Base-by-base conservation (phyloP, 1,140 invertebrate genomes). In the Parapsyche elsis region DNA sequence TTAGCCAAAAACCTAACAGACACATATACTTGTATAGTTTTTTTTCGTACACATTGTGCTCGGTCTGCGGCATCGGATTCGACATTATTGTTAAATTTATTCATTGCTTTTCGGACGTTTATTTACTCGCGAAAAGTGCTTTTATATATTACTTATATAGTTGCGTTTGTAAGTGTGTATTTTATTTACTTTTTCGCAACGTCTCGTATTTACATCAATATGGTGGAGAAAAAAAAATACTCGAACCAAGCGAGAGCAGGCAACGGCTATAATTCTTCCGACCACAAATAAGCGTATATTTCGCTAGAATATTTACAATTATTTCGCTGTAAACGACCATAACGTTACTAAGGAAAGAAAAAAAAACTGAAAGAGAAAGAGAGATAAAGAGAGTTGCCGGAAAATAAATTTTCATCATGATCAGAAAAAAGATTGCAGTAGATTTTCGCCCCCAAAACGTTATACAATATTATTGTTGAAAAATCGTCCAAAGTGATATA, bases 61-160 rank as follows among this genome's bases (percentile, higher is more conserved):
- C 19, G 26, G 12, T 67, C 59, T 45, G 59, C 57, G 57, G 45
- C 59, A 77, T 64, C 59, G 30, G 26, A 53, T 49, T 77, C 46
- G 75, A 77, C 75, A 77, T 77, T 77, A 77, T 77, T 73, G 70
- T 73, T 38, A 79, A 79, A 79, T 79, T 79, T 79, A 79, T 79
- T 79, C 78, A 79, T 79, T 79, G 78, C 78, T 79, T 79, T 79
- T 79, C 30, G 67, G 67, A 79, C 71, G 46, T 73, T 78, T 71
- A 77, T 77, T 77, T 71, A 71, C 78, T 79, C 38, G 67, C 57
- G 46, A 67, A 44, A 44, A 21, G 38, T 26, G 49, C 67, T 73
- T 79, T 73, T 73, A 79, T 73, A 73, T 73, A 71, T 26, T 67
- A 24, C 10, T 67, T 67, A 67, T 67, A 24, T 21, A 19, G 1